Conservation (phyloP, 2,113 vertebrate genomes). For the Otocyon megalotis region DNA sequence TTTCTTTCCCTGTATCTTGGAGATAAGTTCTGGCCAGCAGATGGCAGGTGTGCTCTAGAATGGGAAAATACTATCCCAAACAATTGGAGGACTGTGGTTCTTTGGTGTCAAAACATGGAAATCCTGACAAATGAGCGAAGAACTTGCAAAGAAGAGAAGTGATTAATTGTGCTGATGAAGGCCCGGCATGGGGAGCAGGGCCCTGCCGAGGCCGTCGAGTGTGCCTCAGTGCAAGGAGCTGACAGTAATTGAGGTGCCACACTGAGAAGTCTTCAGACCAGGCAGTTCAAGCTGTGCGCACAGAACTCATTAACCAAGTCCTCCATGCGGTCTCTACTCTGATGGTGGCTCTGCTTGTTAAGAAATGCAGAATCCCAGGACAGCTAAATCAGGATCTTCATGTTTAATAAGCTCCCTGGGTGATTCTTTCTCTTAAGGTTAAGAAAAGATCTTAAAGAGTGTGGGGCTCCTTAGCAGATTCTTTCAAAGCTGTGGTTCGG, state of each 20-base stretch:
- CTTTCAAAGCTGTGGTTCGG: neutral
- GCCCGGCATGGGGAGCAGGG: neutral
- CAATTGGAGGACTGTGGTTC: rapidly evolving
- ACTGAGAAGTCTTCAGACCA: conserved; percentile 18
- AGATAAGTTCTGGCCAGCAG: conserved; percentile 43
- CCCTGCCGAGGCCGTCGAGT: neutral
- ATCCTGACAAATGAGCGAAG: neutral
- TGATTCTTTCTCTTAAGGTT: neutral
- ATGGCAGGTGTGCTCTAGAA: conserved; percentile 55
- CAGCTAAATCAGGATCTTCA: neutral
- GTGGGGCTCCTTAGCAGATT: neutral
- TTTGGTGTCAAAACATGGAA: neutral
- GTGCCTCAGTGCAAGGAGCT: neutral
- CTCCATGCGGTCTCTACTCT: neutral
- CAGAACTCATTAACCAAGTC: conserved; percentile 60
- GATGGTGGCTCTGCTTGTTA: neutral
- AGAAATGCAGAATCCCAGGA: neutral
- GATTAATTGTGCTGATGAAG: conserved; percentile 56
- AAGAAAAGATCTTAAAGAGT: neutral
- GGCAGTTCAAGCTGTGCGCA: conserved; percentile 3
- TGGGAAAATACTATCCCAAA: rapidly evolving
- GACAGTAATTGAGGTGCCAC: conserved; percentile 66
- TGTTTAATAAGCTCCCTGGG: neutral
- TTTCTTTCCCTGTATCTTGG: neutral
- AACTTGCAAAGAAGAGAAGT: neutral